Evolutionary conservation across 1,140 invertebrate species (phyloP), one percentile per base, ranked within the genome.

Genomic region (Neodiprion pinetum): DNA sequence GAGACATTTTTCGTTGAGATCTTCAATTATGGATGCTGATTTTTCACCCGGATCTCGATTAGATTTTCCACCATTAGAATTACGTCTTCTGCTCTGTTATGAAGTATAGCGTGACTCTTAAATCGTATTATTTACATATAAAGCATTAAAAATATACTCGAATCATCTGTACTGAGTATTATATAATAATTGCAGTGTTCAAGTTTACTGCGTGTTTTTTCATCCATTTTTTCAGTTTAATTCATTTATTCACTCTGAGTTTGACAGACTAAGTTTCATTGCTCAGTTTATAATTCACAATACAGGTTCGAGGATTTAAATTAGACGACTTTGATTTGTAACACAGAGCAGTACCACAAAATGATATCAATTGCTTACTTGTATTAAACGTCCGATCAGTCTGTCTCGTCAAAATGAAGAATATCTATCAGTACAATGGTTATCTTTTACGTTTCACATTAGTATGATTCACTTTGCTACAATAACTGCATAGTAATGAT

Each of bases 81-180:
- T 3, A 40, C 53, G 53, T 61, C 53, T 9, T 61, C 11, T 40
- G 28, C 28, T 61, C 53, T 61, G 53, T 61, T 17, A 7, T 14
- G 14, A 61, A 61, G n/a, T 61, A 17, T 61, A 61, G 53, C n/a
- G 11, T 61, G 53, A 17, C n/a, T 61, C 53, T 61, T 61, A 61
- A 61, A 5, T 61, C 5, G 53, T 61, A 61, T 61, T 61, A 61
- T 61, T 61, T 61, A 61, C 53, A 61, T 61, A 9, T 17, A 61
- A 61, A 61, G 53, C 53, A 61, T 61, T 61, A 61, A 61, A 61
- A 61, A 61, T 61, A 61, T 17, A 61, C 53, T 61, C 53, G 11
- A 14, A 17, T 61, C 11, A 61, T 9, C 53, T 61, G 53, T 9
- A 17, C 53, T 14, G 53, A 61, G 5, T 61, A 61, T 17, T 61